phyloP scores from a whole-genome alignment of 2,797 vertebrate species.

The Hippocampus kuda region DNA sequence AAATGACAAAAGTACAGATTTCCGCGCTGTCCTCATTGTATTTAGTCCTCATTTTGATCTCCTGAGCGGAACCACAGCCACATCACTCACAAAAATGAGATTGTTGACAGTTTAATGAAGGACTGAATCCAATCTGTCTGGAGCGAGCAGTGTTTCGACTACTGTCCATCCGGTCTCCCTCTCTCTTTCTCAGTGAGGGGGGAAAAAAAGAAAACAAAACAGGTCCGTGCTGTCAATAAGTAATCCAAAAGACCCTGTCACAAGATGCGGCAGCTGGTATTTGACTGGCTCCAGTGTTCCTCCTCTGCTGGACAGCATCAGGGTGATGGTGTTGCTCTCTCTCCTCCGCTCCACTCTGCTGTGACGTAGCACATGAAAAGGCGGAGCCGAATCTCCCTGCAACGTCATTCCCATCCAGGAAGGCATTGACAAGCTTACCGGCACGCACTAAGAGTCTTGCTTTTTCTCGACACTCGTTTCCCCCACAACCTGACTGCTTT shows the following conservation, averaged over 20 bases:
- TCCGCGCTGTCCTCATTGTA: not conserved
- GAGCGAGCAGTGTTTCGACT: not conserved
- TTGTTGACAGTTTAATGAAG: not conserved
- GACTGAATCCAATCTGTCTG: not conserved
- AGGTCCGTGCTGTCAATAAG: slow-evolving; percentile 10
- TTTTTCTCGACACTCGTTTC: slow-evolving; percentile 30
- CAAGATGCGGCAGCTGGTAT: slow-evolving; percentile 37
- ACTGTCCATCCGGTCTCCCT: not conserved
- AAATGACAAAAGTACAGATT: not conserved
- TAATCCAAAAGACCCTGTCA: slow-evolving; percentile 19
- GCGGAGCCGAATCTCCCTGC: slow-evolving; percentile 36
- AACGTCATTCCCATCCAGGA: slow-evolving; percentile 39
- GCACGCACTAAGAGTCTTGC: slow-evolving; percentile 11
- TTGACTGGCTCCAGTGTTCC: slow-evolving; percentile 26
- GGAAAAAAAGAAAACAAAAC: slow-evolving; percentile 5
- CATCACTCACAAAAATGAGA: not conserved
- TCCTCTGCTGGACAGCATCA: slow-evolving; percentile 43
- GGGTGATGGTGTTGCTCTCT: slow-evolving; percentile 27
- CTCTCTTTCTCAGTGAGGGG: not conserved
- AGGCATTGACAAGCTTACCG: slow-evolving; percentile 34
- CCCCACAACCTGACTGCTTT: slow-evolving; percentile 30
- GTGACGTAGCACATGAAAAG: slow-evolving; percentile 51
- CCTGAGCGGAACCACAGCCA: not conserved
- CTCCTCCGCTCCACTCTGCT: slow-evolving; percentile 37
- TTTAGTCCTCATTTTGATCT: not conserved